A percentile compares a stretch with the other conserved stretches of the same genome.
These are phyloP conservation scores for Coreius guichenoti DNA, from an alignment of 2,797 vertebrate species.

Conservation along the genomic window DNA sequence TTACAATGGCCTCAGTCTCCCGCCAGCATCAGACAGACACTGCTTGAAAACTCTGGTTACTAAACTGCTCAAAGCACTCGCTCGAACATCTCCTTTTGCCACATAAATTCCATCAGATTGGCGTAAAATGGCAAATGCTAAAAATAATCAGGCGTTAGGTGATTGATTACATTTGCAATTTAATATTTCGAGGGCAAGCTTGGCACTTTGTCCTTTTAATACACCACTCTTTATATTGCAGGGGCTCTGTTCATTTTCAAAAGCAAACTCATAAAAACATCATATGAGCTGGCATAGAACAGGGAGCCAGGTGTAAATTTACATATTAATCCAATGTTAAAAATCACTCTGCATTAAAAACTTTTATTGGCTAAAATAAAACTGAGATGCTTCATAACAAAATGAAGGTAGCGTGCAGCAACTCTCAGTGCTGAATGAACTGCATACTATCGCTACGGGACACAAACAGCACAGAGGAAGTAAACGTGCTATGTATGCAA, in stretches of 20 bases:
- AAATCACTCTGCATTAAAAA: slow-evolving; percentile 78
- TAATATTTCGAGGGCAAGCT: slow-evolving; percentile 65
- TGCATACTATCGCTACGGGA: slow-evolving; percentile 59
- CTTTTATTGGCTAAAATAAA: slow-evolving; percentile 80
- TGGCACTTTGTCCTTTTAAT: slow-evolving; percentile 70
- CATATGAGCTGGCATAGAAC: slow-evolving; percentile 77
- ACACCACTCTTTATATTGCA: slow-evolving; percentile 72
- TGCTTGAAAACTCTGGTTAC: background rate
- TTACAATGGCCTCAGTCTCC: slow-evolving; percentile 7
- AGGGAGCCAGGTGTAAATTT: slow-evolving; percentile 77
- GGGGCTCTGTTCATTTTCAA: slow-evolving; percentile 77
- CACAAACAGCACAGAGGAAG: background rate
- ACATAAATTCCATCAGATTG: slow-evolving; percentile 25
- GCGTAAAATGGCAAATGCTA: slow-evolving; percentile 38
- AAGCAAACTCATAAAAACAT: slow-evolving; percentile 84
- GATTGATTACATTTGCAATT: slow-evolving; percentile 61
- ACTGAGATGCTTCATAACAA: slow-evolving; percentile 78
- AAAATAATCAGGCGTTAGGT: slow-evolving; percentile 42
- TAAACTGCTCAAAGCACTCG: slow-evolving; percentile 11
- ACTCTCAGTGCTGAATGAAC: slow-evolving; percentile 6
- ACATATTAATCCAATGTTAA: slow-evolving; percentile 84
- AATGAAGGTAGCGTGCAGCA: slow-evolving; percentile 68
- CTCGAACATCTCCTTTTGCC: slow-evolving; percentile 2
- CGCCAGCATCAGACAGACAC: background rate
- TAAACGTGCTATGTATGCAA: background rate